Base-by-base conservation (phyloP, 2,888 invertebrate species). In the Idaea biselata region DNA sequence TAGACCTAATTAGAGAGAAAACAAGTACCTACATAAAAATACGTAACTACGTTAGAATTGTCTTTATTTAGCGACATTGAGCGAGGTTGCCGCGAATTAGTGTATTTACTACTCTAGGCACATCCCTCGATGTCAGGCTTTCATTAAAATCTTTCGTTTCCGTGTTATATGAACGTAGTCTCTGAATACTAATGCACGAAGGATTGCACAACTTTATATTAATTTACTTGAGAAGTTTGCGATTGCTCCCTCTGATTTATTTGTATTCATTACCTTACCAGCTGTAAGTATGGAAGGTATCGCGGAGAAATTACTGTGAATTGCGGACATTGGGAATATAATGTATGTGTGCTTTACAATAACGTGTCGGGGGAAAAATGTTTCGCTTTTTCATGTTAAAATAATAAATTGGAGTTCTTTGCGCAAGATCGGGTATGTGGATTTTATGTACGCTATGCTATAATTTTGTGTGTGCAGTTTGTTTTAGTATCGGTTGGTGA, bases 91-190 rank as follows among this genome's bases (percentile, higher is more conserved):
- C 25, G 18, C n/a, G 25, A 11, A 55, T 44, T 44, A 44, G 44
- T 44, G 44, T 44, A 58, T 58, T 61, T 68, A 60, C 80, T 75
- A 66, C 87, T 86, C 86, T 77, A 68, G 78, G 71, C 60, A 76
- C 65, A 67, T 76, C 69, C 64, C 62, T 65, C 71, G 73, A 81
- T 78, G 76, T 80, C 80, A 79, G 80, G 75, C 80, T 90, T 90
- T 89, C 89, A 91, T 90, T 89, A 89, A 90, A 90, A 88, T 88
- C 87, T 89, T 89, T 86, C 89, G 83, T 87, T 86, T 86, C 84
- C 83, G 80, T 81, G 82, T 88, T 87, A 85, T 86, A 86, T 86
- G 88, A 84, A 82, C 81, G 86, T 79, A 82, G 82, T 83, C 84
- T 82, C 81, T 82, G 89, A 88, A 89, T 90, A 88, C 87, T 84